Evolutionary conservation across 2,113 vertebrate genomes (phyloP), one percentile per base, ranked within the genome.

Genomic region (Prochilodus magdalenae): DNA sequence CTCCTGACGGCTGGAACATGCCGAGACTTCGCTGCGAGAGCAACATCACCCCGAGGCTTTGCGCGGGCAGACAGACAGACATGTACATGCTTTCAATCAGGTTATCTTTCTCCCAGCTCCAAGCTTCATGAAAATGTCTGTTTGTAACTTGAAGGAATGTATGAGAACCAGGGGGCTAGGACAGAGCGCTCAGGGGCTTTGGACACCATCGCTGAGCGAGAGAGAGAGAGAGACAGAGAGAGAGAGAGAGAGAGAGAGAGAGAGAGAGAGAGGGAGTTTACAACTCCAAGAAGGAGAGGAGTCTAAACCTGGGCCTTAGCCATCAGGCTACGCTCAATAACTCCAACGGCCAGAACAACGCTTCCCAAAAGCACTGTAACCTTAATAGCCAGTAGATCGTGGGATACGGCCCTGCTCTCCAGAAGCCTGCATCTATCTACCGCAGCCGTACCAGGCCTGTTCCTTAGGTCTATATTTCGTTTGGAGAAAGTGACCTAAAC

Each of bases 51-150:
- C 47, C 15, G 47, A 55, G 53, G 20, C 27, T 72, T 71, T 49
- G 53, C 16, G 51, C 63, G 36, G 49, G 94, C 89, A 88, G 89
- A 86, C 90, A 90, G 81, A 67, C 85, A 85, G 87, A 87, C 82
- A 81, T 85, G 55, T 73, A 67, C 53, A 62, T 40, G 33, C 74
- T 77, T 44, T 44, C 30, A 44, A 36, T 40, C 51, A 57, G 33
- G 53, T 79, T 70, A 73, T 72, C 67, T 75, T 84, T 40, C 30
- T 79, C 63, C 44, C 26, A 13, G 8, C 15, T 69, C 49, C 29
- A 51, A n/a, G 7, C 51, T 71, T 69, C 44, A 49, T 40, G 75
- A 80, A 69, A 47, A 70, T 53, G 27, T n/a, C 65, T n/a, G 24
- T 33, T 57, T 62, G 22, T 66, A 62, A 36, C 20, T 14, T 22